These are phyloP conservation scores for Eupithecia inturbata DNA, from an alignment of 2,888 invertebrate genomes.

Conservation along the genomic window DNA sequence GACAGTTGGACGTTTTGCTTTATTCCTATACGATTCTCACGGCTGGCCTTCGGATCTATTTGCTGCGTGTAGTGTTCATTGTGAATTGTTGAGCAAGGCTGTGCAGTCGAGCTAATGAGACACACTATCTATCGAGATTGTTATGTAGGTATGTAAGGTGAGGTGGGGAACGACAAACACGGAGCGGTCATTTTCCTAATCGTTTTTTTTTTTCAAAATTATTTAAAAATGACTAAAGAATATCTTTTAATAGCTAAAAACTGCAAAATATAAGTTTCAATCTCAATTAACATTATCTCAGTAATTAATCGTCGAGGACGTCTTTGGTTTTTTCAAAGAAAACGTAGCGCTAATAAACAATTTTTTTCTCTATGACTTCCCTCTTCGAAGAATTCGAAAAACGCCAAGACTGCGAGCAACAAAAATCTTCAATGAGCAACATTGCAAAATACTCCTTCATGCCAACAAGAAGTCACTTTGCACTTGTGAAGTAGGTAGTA, in stretches of 20 bases:
- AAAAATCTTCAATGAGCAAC: neutral
- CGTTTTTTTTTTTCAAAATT: neutral
- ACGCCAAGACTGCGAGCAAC: neutral
- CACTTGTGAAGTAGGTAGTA: slow-evolving; percentile 38
- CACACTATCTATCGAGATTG: slow-evolving; percentile 60
- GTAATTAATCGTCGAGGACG: neutral
- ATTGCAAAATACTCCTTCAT: slow-evolving; percentile 50
- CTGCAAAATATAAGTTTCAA: neutral
- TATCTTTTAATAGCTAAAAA: neutral
- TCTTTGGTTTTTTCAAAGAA: too few relatives aligned
- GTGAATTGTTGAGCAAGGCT: slow-evolving; percentile 72
- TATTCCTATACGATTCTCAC: slow-evolving; percentile 56
- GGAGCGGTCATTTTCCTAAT: neutral
- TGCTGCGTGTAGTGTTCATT: slow-evolving; percentile 63
- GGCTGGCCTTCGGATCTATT: slow-evolving; percentile 64
- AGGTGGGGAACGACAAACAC: neutral
- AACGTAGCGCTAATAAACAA: too few relatives aligned
- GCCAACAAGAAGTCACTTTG: slow-evolving; percentile 47
- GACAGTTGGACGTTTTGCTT: slow-evolving; percentile 36
- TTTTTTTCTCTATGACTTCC: too few relatives aligned
- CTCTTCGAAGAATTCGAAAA: neutral
- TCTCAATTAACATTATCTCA: neutral
- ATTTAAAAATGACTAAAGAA: too few relatives aligned
- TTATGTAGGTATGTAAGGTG: neutral
- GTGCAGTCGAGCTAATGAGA: slow-evolving; percentile 61